Base-by-base conservation (phyloP, 2,888 invertebrate genomes). In the Metopia argyrocephala region DNA sequence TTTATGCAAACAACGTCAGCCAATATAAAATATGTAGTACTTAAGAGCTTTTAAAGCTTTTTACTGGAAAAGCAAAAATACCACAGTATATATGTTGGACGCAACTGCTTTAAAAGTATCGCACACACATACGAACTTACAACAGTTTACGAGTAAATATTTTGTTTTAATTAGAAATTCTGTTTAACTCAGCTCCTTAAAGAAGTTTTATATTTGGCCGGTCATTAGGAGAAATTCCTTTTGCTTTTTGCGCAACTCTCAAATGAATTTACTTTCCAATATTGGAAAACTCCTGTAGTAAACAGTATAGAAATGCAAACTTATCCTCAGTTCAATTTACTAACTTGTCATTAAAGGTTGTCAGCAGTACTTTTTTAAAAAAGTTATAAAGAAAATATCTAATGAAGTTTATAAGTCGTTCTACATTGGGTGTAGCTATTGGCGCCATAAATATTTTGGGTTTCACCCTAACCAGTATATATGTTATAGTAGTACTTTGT, bases 361-460 rank as follows among this genome's bases (percentile, higher is more conserved):
- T 38, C 12, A 38, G 15, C 9, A 38, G 12, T 3, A 38, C 3
- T 38, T 38, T 38, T 38, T 4, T 12, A 38, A 15, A 12, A 38
- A 21, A 50, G 9, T 1, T 2, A 45, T 5, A 45, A 15, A 45
- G n/a, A n/a, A n/a, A n/a, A n/a, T n/a, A n/a, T n/a, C 27, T 12
- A 52, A 75, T 75, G 66, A 66, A 75, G 2, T 52, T 25, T 27
- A 0, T 27, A 1, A 38, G 59, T 31, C 66, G 31, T 38, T 52
- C 75, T 1, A 52, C 57, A 3, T 38, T 59, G 50, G 75, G 75
- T 27, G 27, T 75, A 1, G 59, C 20, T 23, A 59, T 75, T 59
- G 75, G 75, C 12, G 52, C 21, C 5, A 23, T 66, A 12, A 68
- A 21, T 20, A 9, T 68, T 28, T 54, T 68, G 7, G 68, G 75